A percentile compares a stretch with the other conserved stretches of the same genome.
These are phyloP conservation scores for Papilio polytes DNA, from an alignment of 1,140 invertebrate species.

Conservation along the genomic window DNA sequence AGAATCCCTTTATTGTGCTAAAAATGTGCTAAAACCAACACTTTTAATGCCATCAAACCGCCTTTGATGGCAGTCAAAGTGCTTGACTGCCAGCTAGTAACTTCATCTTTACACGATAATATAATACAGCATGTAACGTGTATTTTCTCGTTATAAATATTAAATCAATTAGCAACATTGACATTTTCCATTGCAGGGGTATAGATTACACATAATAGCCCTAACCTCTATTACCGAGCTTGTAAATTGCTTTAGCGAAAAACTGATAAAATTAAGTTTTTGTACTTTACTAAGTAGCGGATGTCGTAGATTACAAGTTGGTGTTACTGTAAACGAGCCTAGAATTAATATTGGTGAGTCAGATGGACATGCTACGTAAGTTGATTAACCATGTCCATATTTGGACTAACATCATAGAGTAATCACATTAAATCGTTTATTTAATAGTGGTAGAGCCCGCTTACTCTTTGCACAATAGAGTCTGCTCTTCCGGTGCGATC, in stretches of 20 bases:
- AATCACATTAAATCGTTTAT: background rate
- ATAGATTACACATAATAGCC: slow-evolving; percentile 21
- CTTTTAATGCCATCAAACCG: too few species aligned
- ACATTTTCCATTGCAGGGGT: background rate
- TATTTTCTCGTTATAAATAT: slow-evolving; percentile 2
- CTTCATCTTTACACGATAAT: background rate
- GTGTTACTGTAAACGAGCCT: slow-evolving; percentile 28
- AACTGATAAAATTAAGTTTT: slow-evolving; percentile 14
- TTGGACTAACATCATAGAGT: background rate
- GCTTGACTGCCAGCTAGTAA: background rate
- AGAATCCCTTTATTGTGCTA: too few species aligned
- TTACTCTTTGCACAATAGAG: too few species aligned
- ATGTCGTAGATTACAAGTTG: slow-evolving; percentile 15
- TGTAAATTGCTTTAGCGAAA: background rate
- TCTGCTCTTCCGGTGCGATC: too few species aligned
- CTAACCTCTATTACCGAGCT: slow-evolving; percentile 25
- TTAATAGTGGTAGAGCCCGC: too few species aligned
- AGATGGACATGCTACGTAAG: slow-evolving; percentile 40
- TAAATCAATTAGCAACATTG: slow-evolving; percentile 2
- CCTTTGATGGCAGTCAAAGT: too few species aligned
- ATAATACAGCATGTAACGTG: background rate
- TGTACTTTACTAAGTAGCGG: slow-evolving; percentile 6
- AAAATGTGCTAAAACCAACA: background rate
- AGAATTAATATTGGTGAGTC: slow-evolving; percentile 43
- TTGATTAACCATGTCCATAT: background rate